Evolutionary conservation across 2,113 vertebrate genomes (phyloP).

Genomic region (Machaerirhynchus nigripectus): DNA sequence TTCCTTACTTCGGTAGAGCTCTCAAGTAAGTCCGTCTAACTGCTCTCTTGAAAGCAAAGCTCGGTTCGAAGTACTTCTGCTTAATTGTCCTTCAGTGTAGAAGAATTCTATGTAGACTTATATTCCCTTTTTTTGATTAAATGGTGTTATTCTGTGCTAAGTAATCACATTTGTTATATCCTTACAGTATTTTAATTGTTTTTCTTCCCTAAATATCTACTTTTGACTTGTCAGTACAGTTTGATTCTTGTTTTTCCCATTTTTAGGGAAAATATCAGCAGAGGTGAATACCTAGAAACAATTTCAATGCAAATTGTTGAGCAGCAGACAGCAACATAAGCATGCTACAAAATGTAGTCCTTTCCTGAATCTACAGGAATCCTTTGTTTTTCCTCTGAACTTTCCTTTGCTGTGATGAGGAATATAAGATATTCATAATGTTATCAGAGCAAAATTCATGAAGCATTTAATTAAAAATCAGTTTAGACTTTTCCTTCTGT

Average conservation of each 20-base stretch:
- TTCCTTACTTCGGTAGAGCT: neutral
- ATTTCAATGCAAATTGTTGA: neutral
- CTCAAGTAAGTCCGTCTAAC: neutral
- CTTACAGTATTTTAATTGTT: neutral
- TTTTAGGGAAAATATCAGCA: neutral
- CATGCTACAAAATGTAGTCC: neutral
- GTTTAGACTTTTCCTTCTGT: neutral
- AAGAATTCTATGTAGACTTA: neutral
- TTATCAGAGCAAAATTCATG: neutral
- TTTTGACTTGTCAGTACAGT: neutral
- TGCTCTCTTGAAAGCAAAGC: neutral
- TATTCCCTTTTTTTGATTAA: neutral
- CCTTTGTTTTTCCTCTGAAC: slow-evolving; percentile 23
- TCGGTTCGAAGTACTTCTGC: neutral
- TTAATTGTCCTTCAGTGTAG: neutral
- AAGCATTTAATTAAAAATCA: neutral
- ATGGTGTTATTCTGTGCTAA: neutral
- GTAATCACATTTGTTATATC: neutral
- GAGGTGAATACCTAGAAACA: neutral
- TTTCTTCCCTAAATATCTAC: neutral
- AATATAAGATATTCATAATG: neutral
- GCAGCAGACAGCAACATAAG: neutral
- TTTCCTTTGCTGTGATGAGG: neutral
- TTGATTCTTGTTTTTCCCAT: slow-evolving; percentile 5
- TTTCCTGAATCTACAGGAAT: slow-evolving; percentile 12